phyloP scores from a whole-genome alignment of 2,113 vertebrate species.

The Psophia crepitans region DNA sequence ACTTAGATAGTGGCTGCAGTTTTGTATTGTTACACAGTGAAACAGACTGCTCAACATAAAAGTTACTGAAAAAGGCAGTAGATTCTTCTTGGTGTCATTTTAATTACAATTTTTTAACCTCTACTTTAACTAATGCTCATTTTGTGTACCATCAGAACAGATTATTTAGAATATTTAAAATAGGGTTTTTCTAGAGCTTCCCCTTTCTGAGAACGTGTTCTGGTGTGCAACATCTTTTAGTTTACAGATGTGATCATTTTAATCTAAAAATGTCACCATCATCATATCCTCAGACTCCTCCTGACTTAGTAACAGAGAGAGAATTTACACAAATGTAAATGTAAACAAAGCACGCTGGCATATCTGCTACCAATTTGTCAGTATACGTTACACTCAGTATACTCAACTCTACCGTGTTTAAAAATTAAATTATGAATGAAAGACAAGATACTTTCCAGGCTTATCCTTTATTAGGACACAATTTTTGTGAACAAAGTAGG shows the following conservation, averaged over 20 bases:
- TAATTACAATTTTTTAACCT: neutral
- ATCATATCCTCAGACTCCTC: neutral
- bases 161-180: neutral
- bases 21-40: neutral
- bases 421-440: neutral
- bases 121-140: neutral
- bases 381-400: rapidly evolving
- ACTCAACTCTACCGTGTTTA: neutral
- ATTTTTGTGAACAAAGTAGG: neutral
- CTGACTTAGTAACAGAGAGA: neutral
- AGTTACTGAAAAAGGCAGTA: neutral
- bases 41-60: neutral
- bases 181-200: neutral
- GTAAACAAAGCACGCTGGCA: neutral
- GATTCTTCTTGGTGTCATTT: neutral
- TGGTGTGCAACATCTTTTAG: neutral
- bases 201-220: neutral
- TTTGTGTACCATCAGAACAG: neutral
- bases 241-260: neutral
- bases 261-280: neutral
- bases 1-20: neutral
- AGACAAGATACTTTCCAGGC: neutral
- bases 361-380: neutral
- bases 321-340: neutral
- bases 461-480: neutral